These are phyloP conservation scores for Oryctes rhinoceros DNA, from an alignment of 1,140 invertebrate species.

Conservation along the genomic window DNA sequence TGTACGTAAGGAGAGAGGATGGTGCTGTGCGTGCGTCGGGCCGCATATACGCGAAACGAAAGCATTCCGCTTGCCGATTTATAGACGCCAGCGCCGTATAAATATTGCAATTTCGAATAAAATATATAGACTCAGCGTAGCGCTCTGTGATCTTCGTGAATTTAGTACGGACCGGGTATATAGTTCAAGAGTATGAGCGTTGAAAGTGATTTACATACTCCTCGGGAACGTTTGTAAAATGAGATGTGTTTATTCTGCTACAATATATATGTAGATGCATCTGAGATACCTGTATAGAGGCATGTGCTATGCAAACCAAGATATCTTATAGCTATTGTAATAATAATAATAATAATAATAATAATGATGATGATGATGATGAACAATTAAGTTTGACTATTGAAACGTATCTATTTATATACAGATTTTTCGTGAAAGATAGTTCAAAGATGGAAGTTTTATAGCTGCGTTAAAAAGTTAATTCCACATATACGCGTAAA, in stretches of 20 bases:
- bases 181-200: neutral
- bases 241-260: neutral
- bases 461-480: too few relatives aligned
- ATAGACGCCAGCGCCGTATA: conserved; percentile 7
- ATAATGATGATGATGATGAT: too few relatives aligned
- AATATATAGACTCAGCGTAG: neutral
- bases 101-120: conserved; percentile 40
- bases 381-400: too few relatives aligned
- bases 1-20: neutral
- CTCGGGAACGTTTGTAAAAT: neutral
- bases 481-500: too few relatives aligned
- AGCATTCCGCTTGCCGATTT: too few relatives aligned
- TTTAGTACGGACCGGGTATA: conserved; percentile 4
- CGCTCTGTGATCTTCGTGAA: conserved; percentile 23
- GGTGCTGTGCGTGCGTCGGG: neutral
- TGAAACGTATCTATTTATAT: too few relatives aligned
- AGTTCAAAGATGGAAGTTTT: too few relatives aligned
- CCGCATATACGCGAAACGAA: neutral
- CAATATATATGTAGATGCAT: neutral
- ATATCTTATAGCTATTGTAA: too few relatives aligned
- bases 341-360: too few relatives aligned
- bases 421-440: too few relatives aligned
- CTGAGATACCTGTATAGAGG: too few relatives aligned
- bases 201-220: conserved; percentile 12
- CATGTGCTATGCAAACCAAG: too few relatives aligned